Base-by-base conservation (phyloP, 2,888 invertebrate genomes). In the Eumacrocentrus americanus region DNA sequence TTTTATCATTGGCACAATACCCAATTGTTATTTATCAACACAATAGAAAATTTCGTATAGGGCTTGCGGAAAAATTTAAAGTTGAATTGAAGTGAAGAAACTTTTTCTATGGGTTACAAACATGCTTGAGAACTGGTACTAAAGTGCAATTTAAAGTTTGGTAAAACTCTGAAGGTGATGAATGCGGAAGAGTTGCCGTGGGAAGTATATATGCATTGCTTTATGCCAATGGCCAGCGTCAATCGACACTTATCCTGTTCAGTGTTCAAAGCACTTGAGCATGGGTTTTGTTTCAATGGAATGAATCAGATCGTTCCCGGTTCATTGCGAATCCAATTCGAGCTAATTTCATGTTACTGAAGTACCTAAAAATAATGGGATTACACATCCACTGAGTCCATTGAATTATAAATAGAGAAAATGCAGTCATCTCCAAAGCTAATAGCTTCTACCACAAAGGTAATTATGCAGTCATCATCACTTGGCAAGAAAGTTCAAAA, bases 401-500 rank as follows among this genome's bases (percentile, higher is more conserved):
- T 42, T 20, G 20, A 18, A 42, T 42, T 20, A 11, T n/a, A n/a
- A 20, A 11, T 42, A 18, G 6, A 9, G 5, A 42, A 7, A 18
- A 42, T 20, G 20, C n/a, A 11, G 11, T 20, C 18, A 42, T 18
- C 5, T 11, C 1, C 20, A 11, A 3, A 42, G 1, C 7, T 3
- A 42, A 40, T 40, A 5, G 16, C 37, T 9, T 40, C 20, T 9
- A 42, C 18, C 1, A 20, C 20, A 42, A 42, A 7, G 18, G 20
- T 42, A 9, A 1, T 42, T 1, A 16, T 20, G 42, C 20, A 20
- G 1, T 18, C 20, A 42, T 20, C 20, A 9, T 3, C 3, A 4
- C 16, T 9, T 20, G 20, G 20, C 2, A 9, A 11, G 18, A 7
- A 20, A n/a, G n/a, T n/a, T 20, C 7, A 42, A 20, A 74, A 71